Base-by-base conservation (phyloP, 2,888 invertebrate species). In the Pseudococcus viburni region DNA sequence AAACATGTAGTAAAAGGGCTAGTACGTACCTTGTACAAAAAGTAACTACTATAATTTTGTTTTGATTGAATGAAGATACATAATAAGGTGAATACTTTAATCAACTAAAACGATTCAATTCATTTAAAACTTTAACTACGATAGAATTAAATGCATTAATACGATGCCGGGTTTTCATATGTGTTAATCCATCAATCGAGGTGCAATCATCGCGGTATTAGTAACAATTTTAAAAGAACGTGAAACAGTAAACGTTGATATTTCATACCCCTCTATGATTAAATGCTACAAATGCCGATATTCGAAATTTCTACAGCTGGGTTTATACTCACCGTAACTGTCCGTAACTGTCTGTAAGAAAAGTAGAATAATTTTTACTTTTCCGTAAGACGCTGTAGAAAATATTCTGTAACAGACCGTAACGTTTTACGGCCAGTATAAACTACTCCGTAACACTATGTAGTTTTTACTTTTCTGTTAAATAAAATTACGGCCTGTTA, bases 251-350 rank as follows among this genome's bases (percentile, higher is more conserved):
- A 86, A 86, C 86, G 86, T 86, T 86, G 86, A 77, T 86, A 86
- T 86, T 73, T 86, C 77, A 46, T 86, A 86, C 86, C 86, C 86
- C 86, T 86, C 86, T 86, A 86, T 86, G 86, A 73, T 86, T 86
- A 73, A 86, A 86, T 86, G 86, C 86, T 86, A 86, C 86, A 83
- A 83, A 83, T 83, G 80, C 80, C 80, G 80, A 83, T 83, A 83
- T 83, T 83, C 80, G 19, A 42, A 83, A 83, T 83, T 83, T 83
- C 80, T 83, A n/a, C n/a, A n/a, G n/a, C n/a, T n/a, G n/a, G n/a
- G n/a, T n/a, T n/a, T n/a, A n/a, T n/a, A n/a, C n/a, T n/a, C n/a
- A n/a, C n/a, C n/a, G n/a, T n/a, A n/a, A n/a, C n/a, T n/a, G n/a
- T n/a, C n/a, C n/a, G n/a, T n/a, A n/a, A n/a, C n/a, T n/a, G n/a